Base-by-base conservation (phyloP, 2,113 vertebrate species). In the Mellivora capensis region DNA sequence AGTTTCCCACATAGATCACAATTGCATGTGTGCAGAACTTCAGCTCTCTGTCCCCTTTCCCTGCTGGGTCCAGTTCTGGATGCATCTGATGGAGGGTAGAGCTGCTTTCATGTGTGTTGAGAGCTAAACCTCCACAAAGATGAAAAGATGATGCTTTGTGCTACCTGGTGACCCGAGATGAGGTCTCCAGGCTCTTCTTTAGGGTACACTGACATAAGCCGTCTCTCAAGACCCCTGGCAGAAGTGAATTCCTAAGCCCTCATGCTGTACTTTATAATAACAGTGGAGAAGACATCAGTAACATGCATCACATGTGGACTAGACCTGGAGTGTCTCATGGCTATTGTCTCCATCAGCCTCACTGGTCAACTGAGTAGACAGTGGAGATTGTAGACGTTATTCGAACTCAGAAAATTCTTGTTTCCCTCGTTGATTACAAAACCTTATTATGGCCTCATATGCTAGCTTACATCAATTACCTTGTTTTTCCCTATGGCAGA, bases 1-100 rank as follows among this genome's bases (percentile, higher is more conserved):
- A 79, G 21, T 10, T 18, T n/a, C 44, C 27, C 39, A 27, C 25
- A 17, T 6, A 37, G 52, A 62, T 23, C 17, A 42, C 4, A 29
- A n/a, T 4, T 1, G 2, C 6, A 0, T 44, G 47, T 0, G 0
- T 12, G 4, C 2, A 61, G 15, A 44, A 17, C 49, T 25, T 42
- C 9, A n/a, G 29, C 11, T 8, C 21, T 29, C 5, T 6, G 31
- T 15, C 79, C 12, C 14, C 34, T 0, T 1, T 13, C 27, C 6
- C 20, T 31, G 0, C 7, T 44, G 34, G 25, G 12, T 12, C 31
- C 15, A 0, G 14, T 20, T 57, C 20, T 25, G 4, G 9, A 20
- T 12, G 39, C n/a, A 49, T 42, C 6, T n/a, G 27, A 6, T 4
- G 4, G 0, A 47, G 18, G 14, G 7, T 13, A 13, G 2, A 34